Evolutionary conservation across 2,113 vertebrate species (phyloP), one percentile per base, ranked within the genome.

Genomic region (Spea bombifrons): DNA sequence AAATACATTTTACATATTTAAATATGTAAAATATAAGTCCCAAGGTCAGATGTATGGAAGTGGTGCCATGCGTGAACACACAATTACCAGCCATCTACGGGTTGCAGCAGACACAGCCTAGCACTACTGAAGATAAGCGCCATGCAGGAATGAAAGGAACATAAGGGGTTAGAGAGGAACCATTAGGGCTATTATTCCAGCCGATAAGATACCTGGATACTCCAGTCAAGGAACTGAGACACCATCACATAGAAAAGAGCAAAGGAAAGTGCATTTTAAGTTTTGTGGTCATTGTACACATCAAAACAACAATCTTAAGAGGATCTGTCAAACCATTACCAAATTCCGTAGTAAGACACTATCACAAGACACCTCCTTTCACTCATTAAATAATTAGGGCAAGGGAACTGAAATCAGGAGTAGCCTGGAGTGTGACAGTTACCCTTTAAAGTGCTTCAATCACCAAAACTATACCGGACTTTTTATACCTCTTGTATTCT

Each of bases 201-300:
- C 46, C 53, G 63, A 78, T 66, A 84, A 72, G 76, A 89, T 96
- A 96, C 95, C 96, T 97, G 93, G 53, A 91, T 83, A 87, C 92
- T 85, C 90, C 94, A 91, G 85, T 93, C 93, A 83, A 90, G 86
- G 86, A 90, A 92, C 95, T 96, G 94, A 72, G 87, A 84, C 75
- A 88, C 86, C 88, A 67, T 82, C 84, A 82, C 81, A 83, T 50
- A 84, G 68, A 83, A 86, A 80, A 78, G 82, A 84, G 88, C 82
- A 50, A 64, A 49, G 46, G 6, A 48, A 73, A 4, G 30, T 7
- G 43, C 6, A 17, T 48, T 61, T 67, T 63, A 47, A 17, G 80
- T 67, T 0, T 48, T 47, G 16, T n/a, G 1, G 1, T 13, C 15
- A 52, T 3, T 59, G 10, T 13, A 59, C 15, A 59, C 9, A 13